phyloP scores from a whole-genome alignment of 1,140 invertebrate species.

The Drosophila sucinea region DNA sequence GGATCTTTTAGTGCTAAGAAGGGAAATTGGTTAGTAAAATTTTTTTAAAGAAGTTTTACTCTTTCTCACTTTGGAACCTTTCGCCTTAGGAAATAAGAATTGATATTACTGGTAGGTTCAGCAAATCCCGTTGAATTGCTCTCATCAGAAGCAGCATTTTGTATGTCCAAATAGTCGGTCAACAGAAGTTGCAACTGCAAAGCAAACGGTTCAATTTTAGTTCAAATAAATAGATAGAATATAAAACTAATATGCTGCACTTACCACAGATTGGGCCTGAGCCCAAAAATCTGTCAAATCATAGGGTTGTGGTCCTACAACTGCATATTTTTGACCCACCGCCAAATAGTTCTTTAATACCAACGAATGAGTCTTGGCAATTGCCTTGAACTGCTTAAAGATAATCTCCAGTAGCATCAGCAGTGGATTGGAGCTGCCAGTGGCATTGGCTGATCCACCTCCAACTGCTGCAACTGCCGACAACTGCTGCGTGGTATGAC shows the following conservation, averaged over 20 bases:
- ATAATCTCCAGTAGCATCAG: constrained; percentile 86
- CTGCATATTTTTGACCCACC: constrained; percentile 85
- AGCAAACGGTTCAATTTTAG: neutral
- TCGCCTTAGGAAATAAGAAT: constrained; percentile 84
- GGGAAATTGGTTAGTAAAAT: neutral
- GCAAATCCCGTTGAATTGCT: constrained; percentile 85
- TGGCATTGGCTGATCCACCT: neutral
- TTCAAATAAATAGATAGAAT: neutral
- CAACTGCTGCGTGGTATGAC: constrained; percentile 90
- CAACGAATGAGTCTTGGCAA: constrained; percentile 88
- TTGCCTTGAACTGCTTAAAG: constrained; percentile 89
- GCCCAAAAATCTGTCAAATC: constrained; percentile 94
- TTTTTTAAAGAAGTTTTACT: no score
- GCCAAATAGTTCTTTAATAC: constrained; percentile 87
- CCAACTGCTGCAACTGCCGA: constrained; percentile 66
- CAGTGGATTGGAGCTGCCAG: constrained; percentile 80
- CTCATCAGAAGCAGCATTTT: constrained; percentile 86
- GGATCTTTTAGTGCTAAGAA: constrained; percentile 74
- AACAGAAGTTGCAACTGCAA: constrained; percentile 90
- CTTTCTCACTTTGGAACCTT: constrained; percentile 85
- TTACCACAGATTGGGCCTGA: constrained; percentile 93
- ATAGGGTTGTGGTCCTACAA: constrained; percentile 86
- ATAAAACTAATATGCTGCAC: constrained; percentile 57
- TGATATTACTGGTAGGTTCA: constrained; percentile 84
- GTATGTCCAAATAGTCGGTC: constrained; percentile 93